Percentiles rank a stretch among this genome's conserved stretches.
Evolutionary conservation across 1,140 invertebrate genomes (phyloP).

Genomic region (Liolophura sinensis): DNA sequence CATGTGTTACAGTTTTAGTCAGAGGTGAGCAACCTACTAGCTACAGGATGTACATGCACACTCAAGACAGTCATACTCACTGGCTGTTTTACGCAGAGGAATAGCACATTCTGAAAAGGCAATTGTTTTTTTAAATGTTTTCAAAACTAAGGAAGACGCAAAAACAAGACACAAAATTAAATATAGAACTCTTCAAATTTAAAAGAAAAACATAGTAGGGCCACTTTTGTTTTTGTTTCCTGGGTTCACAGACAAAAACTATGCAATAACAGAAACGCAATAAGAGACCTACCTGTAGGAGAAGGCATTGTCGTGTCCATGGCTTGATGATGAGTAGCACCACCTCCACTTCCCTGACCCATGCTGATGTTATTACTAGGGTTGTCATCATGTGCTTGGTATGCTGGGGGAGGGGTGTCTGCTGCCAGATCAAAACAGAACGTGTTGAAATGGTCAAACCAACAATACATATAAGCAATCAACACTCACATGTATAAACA

Average conservation of each 20-base stretch:
- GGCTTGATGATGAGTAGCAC: slow-evolving; percentile 36
- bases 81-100: no score
- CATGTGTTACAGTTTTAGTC: no score
- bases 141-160: no score
- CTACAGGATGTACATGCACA: no score
- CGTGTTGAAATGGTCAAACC: background rate
- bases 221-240: no score
- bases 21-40: no score
- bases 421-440: slow-evolving; percentile 53
- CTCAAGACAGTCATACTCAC: no score
- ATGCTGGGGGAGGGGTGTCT: slow-evolving; percentile 91
- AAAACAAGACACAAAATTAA: no score
- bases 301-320: slow-evolving; percentile 42
- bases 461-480: background rate
- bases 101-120: no score
- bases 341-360: background rate
- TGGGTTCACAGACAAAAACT: background rate
- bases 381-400: slow-evolving; percentile 82
- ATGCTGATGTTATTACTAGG: slow-evolving; percentile 51
- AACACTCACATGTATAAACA: background rate
- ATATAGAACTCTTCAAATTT: no score
- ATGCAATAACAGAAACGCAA: background rate
- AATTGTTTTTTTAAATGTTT: no score
- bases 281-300: slow-evolving; percentile 16
- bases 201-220: no score